These are phyloP conservation scores for Phoenicopterus ruber DNA, from an alignment of 2,113 vertebrate genomes.

Conservation along the genomic window DNA sequence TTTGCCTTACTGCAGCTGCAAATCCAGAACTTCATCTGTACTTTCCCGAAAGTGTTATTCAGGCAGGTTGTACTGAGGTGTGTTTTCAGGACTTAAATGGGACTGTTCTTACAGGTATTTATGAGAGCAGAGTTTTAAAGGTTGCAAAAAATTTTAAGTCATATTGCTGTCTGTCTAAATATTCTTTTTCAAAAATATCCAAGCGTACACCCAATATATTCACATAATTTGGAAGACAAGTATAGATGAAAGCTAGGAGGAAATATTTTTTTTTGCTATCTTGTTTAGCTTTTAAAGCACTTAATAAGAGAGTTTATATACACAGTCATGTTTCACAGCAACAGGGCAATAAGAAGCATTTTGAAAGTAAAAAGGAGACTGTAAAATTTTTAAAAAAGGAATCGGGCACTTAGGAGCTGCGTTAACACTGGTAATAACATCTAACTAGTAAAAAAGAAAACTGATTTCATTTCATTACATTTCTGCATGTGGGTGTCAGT, in stretches of 20 bases:
- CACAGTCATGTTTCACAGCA: background rate
- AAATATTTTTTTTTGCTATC: background rate
- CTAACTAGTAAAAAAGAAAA: background rate
- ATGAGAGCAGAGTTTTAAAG: background rate
- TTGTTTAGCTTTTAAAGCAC: background rate
- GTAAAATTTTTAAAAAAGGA: background rate
- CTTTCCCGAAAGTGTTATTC: background rate
- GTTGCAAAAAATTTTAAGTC: background rate
- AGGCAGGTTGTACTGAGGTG: fast-evolving
- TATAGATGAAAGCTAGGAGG: background rate
- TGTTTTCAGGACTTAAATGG: background rate
- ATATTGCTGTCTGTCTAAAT: background rate
- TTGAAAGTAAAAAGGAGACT: background rate
- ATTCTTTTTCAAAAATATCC: background rate
- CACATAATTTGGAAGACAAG: background rate
- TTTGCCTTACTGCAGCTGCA: background rate
- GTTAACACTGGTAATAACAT: background rate
- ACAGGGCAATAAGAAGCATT: background rate
- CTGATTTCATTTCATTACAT: background rate
- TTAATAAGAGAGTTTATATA: background rate
- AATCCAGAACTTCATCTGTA: background rate
- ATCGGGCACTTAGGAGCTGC: background rate
- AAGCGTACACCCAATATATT: background rate
- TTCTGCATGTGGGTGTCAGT: background rate
- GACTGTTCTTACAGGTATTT: background rate